Evolutionary conservation across 2,888 invertebrate genomes (phyloP), one percentile per base, ranked within the genome.

Genomic region (Osmoderma eremita): DNA sequence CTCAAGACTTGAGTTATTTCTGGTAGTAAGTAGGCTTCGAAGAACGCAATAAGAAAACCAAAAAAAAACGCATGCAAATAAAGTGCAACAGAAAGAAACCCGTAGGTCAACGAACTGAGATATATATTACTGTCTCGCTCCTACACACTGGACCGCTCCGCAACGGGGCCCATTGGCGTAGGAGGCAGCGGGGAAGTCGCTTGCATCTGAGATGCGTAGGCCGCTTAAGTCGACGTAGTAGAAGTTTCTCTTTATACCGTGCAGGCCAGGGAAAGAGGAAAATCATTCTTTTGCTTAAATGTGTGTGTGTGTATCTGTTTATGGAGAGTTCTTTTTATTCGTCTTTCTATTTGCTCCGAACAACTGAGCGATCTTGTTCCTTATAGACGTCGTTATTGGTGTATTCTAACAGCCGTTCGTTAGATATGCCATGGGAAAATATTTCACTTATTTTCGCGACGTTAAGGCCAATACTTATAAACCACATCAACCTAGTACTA

Each of bases 21-120:
- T 80, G 81, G 80, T 80, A 81, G 30, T 76, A 81, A 80, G 80
- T 80, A 80, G 81, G 81, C 80, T 79, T 80, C 79, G 80, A 82
- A 80, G 80, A 81, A 80, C 79, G 80, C 79, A 79, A 79, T 78
- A 77, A 73, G 73, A 80, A 70, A 12, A 53, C 75, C n/a, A 76
- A 78, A 81, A 82, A 81, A 80, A 81, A 81, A 81, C 78, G 78
- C 82, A 82, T 82, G 82, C 82, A 82, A 82, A 82, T 82, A 82
- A 82, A 82, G 82, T 81, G 79, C 81, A 79, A 80, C 79, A 81
- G 81, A 82, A 82, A 82, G 82, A 82, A 82, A 81, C 80, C 30
- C 77, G 74, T 77, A 76, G 82, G 82, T 82, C 82, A 82, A 80
- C 79, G 82, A 80, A 81, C 82, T 77, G 73, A 77, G 78, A 76